Base-by-base conservation (phyloP, 1,140 invertebrate species). In the Drosophila parabipectinata region DNA sequence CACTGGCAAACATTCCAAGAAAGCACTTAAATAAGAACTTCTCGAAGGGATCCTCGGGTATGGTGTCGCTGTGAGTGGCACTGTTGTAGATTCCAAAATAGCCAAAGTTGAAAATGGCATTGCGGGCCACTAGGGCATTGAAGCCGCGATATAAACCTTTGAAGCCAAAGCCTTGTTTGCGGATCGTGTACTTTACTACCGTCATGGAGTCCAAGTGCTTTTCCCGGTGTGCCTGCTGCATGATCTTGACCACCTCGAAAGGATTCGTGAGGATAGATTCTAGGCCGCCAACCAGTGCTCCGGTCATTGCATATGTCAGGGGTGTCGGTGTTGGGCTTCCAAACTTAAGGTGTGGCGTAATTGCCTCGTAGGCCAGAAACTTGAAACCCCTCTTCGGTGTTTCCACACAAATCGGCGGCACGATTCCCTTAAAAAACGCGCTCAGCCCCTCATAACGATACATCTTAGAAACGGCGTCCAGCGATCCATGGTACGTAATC, bases 81-180 rank as follows among this genome's bases (percentile, higher is more conserved):
- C 96, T 97, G 93, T 98, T 96, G 92, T 98, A 98, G 85, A 98
- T 96, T 39, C 97, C 96, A 90, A 98, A 98, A 90, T 98, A 98
- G 47, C 97, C 94, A 93, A 96, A 96, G 92, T 99, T 98, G 81
- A 98, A 98, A 1, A 97, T 92, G 1, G 95, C 96, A 93, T 98
- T 97, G 77, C 97, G 94, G 3, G 94, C 93, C 76, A 98, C 93
- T 3, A 97, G 98, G 0, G 97, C 95, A 1, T 96, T 95, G 0
- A 98, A 84, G 4, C 97, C 98, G 91, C 96, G 97, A 84, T 97
- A 96, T 0, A 98, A 91, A 2, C 97, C 97, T 73, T 93, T 93
- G 0, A 94, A 92, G 4, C 97, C 97, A 56, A 97, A 93, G 4
- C 97, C 96, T 79, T 96, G 92, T 45, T 94, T 93, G 62, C 92